Percentiles rank a stretch among this genome's conserved stretches.
Evolutionary conservation across 2,888 invertebrate species (phyloP).

Genomic region (Leptopilina syphax): DNA sequence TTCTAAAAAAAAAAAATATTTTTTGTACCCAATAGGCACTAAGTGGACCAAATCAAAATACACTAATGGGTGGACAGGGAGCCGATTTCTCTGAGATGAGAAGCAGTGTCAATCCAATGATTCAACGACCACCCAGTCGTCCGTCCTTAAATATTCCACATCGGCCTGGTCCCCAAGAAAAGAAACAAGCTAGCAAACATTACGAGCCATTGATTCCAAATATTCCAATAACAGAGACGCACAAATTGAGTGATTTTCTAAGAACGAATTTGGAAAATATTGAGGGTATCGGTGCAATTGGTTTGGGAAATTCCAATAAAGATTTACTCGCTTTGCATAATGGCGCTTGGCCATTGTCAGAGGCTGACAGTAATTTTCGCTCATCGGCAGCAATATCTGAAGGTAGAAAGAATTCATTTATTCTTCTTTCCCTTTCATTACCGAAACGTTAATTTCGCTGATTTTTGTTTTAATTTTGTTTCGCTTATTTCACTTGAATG

Average conservation of each 20-base stretch:
- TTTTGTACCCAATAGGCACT: conserved; percentile 57
- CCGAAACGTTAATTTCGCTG: too few relatives aligned
- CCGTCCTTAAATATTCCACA: conserved; percentile 74
- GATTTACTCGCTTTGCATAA: conserved; percentile 84
- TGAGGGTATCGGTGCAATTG: conserved; percentile 79
- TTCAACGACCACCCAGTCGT: conserved; percentile 74
- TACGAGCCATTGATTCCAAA: conserved; percentile 73
- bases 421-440: too few relatives aligned
- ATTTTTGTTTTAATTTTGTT: too few relatives aligned
- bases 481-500: too few relatives aligned
- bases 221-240: conserved; percentile 77
- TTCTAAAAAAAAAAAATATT: neutral
- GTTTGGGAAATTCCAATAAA: conserved; percentile 77
- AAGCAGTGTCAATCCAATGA: conserved; percentile 69
- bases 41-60: conserved; percentile 66
- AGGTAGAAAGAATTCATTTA: conserved; percentile 62
- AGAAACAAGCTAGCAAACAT: conserved; percentile 73
- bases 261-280: conserved; percentile 85
- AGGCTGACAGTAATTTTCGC: conserved; percentile 69
- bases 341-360: conserved; percentile 80
- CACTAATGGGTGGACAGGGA: conserved; percentile 68
- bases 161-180: conserved; percentile 73
- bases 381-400: conserved; percentile 72
- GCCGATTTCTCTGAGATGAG: conserved; percentile 70
- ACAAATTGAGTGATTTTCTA: conserved; percentile 84